These are phyloP conservation scores for Pangasius krempfi DNA, from an alignment of 2,797 vertebrate species.

Conservation along the genomic window DNA sequence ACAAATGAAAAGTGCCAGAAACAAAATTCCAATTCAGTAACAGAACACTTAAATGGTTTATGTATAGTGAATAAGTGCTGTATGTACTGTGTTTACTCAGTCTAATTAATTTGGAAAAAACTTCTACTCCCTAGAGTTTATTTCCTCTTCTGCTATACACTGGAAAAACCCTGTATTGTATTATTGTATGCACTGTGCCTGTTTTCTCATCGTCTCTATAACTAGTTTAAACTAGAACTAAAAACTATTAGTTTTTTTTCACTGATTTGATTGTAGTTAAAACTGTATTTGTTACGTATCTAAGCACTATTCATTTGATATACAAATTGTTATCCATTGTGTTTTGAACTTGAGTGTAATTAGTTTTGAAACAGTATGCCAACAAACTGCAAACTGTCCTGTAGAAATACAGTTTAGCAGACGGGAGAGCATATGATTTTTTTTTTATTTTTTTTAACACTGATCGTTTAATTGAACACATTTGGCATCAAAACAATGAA, in stretches of 20 bases:
- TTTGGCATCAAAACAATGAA: background rate
- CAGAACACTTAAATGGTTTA: background rate
- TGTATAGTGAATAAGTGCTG: background rate
- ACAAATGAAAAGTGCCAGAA: too few relatives aligned
- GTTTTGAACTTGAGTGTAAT: background rate
- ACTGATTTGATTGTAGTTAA: background rate
- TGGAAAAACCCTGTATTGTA: background rate
- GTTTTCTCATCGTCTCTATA: background rate
- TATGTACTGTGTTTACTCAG: background rate
- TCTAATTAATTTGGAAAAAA: background rate
- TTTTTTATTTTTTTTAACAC: background rate
- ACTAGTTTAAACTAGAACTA: too few relatives aligned
- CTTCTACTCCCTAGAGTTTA: background rate
- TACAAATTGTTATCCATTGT: background rate
- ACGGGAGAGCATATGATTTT: background rate
- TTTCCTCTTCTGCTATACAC: background rate
- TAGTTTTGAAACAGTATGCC: background rate
- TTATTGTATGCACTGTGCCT: background rate
- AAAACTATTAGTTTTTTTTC: background rate
- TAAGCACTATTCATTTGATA: background rate
- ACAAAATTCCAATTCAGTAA: too few relatives aligned
- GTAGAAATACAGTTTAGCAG: background rate
- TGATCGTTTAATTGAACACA: background rate
- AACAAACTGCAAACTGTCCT: background rate
- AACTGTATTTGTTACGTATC: background rate